phyloP scores from a whole-genome alignment of 1,140 invertebrate genomes.

The Pristionchus pacificus region DNA sequence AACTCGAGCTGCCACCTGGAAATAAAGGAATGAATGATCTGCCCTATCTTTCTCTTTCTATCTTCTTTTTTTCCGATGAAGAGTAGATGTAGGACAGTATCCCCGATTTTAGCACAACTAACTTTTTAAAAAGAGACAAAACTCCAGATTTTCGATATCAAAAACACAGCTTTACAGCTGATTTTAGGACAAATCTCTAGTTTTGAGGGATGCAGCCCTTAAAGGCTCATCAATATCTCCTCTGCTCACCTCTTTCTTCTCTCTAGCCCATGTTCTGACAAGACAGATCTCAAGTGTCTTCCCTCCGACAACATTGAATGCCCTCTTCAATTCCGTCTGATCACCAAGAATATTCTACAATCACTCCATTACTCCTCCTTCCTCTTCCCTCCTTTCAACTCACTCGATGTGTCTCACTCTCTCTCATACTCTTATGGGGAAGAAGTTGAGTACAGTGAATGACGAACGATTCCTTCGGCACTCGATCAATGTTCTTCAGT shows the following conservation, averaged over 20 bases:
- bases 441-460: background rate
- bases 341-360: conserved; percentile 21
- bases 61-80: background rate
- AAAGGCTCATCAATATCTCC: too few species aligned
- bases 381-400: too few species aligned
- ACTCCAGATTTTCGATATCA: too few species aligned
- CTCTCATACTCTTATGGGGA: background rate
- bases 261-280: conserved; percentile 78
- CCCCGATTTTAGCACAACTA: too few species aligned
- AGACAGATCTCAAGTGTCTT: conserved; percentile 78
- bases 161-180: too few species aligned
- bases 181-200: too few species aligned
- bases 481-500: background rate
- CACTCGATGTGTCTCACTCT: background rate
- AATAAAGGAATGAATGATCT: too few species aligned
- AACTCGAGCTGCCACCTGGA: background rate
- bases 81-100: too few species aligned
- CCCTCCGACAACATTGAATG: conserved; percentile 64
- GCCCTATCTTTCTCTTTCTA: background rate
- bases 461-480: background rate
- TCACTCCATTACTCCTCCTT: conserved; percentile 49
- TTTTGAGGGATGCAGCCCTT: too few species aligned
- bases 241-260: conserved; percentile 8
- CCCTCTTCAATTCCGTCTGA: conserved; percentile 14
- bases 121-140: too few species aligned